These are phyloP conservation scores for Enteromius treurensis DNA, from an alignment of 2,797 vertebrate species.

Conservation along the genomic window DNA sequence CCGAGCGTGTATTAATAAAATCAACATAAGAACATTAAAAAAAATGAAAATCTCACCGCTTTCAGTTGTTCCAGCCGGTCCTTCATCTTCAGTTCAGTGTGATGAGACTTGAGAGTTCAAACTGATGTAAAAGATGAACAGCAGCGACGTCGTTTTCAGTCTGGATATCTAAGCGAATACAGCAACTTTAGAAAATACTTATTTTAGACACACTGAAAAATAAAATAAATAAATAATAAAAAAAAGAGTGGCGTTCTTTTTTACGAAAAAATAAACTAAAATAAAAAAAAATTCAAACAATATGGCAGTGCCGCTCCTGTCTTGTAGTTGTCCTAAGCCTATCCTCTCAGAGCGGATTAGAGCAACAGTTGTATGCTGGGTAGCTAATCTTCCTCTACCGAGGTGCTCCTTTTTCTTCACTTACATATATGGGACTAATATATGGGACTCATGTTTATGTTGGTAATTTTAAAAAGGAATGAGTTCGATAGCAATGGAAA, in stretches of 20 bases:
- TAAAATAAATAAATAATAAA: not conserved
- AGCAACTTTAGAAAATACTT: not conserved
- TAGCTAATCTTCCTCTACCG: constrained; percentile 53
- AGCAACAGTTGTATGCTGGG: constrained; percentile 53
- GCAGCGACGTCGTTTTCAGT: not conserved
- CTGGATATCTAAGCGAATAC: not conserved
- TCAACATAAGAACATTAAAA: not conserved
- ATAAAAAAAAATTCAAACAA: constrained; percentile 35
- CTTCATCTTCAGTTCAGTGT: constrained; percentile 71
- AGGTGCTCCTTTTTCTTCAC: constrained; percentile 41
- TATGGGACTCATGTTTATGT: too few relatives aligned
- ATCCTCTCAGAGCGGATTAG: constrained; percentile 65
- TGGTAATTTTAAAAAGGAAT: not conserved
- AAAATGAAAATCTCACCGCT: constrained; percentile 66
- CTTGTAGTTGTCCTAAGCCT: constrained; percentile 58
- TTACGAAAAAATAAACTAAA: not conserved
- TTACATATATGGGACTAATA: not conserved
- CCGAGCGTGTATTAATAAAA: not conserved
- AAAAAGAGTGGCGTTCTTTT: not conserved
- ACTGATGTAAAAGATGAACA: not conserved
- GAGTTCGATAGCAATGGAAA: not conserved
- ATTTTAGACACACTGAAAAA: not conserved
- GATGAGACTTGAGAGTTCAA: not conserved
- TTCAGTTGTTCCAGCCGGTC: constrained; percentile 81
- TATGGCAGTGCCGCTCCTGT: constrained; percentile 50